Evolutionary conservation across 2,113 vertebrate genomes (phyloP), one percentile per base, ranked within the genome.

Genomic region (Halcyon senegalensis): DNA sequence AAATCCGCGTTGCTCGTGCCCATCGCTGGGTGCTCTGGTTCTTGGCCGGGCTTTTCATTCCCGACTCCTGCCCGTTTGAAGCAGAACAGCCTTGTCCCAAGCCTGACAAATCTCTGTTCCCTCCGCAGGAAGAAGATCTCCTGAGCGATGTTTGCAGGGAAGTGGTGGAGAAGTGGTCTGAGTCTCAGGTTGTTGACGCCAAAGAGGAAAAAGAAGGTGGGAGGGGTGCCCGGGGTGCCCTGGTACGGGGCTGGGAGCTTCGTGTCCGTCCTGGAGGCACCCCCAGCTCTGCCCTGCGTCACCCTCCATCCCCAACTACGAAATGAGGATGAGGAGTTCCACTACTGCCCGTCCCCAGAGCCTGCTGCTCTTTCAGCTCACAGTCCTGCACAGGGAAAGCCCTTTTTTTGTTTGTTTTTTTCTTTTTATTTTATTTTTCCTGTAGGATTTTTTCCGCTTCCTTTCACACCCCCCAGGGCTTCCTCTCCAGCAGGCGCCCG

Each of bases 121-220:
- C 56, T 94, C 44, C 62, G 82, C 82, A 99, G 99, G 99, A 99
- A 78, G 99, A 99, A 97, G 99, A 99, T 84, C 96, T 98, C 1
- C 77, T 99, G 43, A 98, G 98, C 13, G 98, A 98, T 41, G 98
- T 99, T 64, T 99, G 99, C 97, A 98, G 97, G 90, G 98, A 99
- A 96, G 99, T 99, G 46, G 98, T 99, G 62, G 94, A 98, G 66
- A 98, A 98, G 82, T 99, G 99, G 99, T 98, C 98, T 7, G 98
- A 99, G 53, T 91, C 97, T 16, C 98, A 98, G 76, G 97, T 58
- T 81, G 86, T 96, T 46, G 95, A 95, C 33, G 90, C 97, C 64
- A 94, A 97, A 94, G 97, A 98, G 81, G 96, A 98, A 90, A 97
- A 95, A 70, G 97, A 98, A 98, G 98, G 98, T 98, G 98, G 83